Evolutionary conservation across 2,797 vertebrate species (phyloP).

Genomic region (Crossoptilon crossoptilon): DNA sequence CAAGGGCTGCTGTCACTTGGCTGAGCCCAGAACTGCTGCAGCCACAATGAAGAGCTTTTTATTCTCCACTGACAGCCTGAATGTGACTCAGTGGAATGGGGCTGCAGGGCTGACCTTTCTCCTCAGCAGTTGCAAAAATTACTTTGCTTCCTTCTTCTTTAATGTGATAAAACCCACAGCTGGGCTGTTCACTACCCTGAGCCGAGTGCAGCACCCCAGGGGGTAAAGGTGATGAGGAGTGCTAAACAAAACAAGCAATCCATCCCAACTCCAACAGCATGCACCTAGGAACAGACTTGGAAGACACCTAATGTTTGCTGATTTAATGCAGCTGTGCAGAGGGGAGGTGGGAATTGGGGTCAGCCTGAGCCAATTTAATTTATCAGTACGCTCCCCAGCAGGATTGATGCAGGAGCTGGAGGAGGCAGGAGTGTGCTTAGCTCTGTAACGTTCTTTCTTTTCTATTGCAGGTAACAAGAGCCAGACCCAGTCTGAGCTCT

Average conservation of each 20-base stretch:
- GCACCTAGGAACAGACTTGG: neutral
- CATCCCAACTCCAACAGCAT: neutral
- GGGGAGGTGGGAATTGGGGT: neutral
- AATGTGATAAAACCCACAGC: neutral
- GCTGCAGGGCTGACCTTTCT: neutral
- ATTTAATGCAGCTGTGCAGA: neutral
- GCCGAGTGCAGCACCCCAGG: neutral
- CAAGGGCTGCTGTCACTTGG: neutral
- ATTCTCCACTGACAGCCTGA: neutral
- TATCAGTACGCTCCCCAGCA: too few relatives aligned
- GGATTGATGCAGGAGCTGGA: neutral
- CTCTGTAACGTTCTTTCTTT: neutral
- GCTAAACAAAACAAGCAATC: neutral
- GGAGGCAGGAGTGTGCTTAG: neutral
- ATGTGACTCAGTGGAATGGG: neutral
- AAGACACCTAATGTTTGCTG: neutral
- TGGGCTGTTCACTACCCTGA: neutral
- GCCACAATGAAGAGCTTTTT: neutral
- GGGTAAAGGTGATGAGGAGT: neutral
- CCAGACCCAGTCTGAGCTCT: constrained; percentile 80
- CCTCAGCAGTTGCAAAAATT: neutral
- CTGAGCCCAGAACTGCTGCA: neutral
- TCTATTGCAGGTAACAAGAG: constrained; percentile 73
- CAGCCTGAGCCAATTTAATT: neutral
- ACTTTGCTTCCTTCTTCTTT: neutral